A percentile compares a stretch with the other conserved stretches of the same genome.
Evolutionary conservation across 2,797 vertebrate species (phyloP).

Genomic region (Gambelia wislizenii): DNA sequence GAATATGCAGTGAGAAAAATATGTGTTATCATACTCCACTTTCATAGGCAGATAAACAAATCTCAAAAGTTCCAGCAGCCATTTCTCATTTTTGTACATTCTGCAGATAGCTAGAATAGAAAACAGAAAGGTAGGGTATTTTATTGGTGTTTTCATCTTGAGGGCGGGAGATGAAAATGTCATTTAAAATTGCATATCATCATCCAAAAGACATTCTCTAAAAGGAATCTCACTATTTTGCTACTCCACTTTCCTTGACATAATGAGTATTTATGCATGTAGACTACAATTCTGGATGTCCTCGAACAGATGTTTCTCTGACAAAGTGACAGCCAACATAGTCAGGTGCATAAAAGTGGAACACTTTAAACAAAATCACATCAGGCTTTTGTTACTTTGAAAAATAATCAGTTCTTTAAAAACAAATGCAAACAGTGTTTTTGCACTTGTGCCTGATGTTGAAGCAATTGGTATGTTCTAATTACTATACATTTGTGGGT

Average conservation of each 20-base stretch:
- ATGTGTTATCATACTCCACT: not conserved
- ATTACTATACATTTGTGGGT: not conserved
- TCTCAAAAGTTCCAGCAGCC: not conserved
- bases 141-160: constrained; percentile 26
- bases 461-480: constrained; percentile 35
- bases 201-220: constrained; percentile 7
- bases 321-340: constrained; percentile 45
- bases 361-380: not conserved
- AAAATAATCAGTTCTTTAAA: constrained; percentile 43
- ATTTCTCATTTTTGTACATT: not conserved
- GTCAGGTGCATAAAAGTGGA: constrained; percentile 49
- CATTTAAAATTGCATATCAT: constrained; percentile 22
- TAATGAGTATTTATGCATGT: constrained; percentile 23
- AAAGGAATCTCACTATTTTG: constrained; percentile 32
- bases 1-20: not conserved
- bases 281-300: constrained; percentile 36
- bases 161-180: not conserved
- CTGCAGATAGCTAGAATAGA: not conserved
- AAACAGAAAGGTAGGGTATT: not conserved
- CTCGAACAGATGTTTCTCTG: constrained; percentile 59
- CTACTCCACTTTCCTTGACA: not conserved
- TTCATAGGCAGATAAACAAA: not conserved
- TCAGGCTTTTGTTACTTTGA: constrained; percentile 13
- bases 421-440: constrained; percentile 5
- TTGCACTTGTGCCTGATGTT: constrained; percentile 41